These are phyloP conservation scores for Platycheirus albimanus DNA, from an alignment of 2,888 invertebrate genomes.

Conservation along the genomic window DNA sequence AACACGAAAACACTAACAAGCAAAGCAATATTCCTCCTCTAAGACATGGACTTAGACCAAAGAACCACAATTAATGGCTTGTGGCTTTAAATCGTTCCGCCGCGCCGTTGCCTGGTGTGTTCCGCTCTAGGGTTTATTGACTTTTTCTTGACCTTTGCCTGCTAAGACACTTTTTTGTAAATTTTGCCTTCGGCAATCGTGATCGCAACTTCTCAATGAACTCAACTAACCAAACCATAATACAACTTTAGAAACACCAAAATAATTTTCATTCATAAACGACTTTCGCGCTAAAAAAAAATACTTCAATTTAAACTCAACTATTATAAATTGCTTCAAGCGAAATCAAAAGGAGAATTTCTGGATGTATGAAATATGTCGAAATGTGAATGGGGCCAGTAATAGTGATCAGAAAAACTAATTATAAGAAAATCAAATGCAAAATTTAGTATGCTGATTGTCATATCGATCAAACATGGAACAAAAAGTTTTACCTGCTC, in stretches of 20 bases:
- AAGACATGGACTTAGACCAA: too few relatives aligned
- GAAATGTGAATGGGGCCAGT: too few relatives aligned
- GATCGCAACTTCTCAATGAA: conserved; percentile 61
- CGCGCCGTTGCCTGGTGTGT: conserved; percentile 7
- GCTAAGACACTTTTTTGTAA: conserved; percentile 12
- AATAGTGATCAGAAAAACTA: too few relatives aligned
- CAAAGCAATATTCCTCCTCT: too few relatives aligned
- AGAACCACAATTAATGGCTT: too few relatives aligned
- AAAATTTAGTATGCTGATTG: too few relatives aligned
- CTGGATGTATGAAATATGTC: too few relatives aligned
- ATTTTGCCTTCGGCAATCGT: conserved; percentile 46
- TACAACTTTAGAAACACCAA: conserved; percentile 30
- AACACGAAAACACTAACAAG: background rate
- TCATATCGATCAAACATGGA: too few relatives aligned
- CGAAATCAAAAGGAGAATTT: conserved; percentile 23
- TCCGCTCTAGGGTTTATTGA: conserved; percentile 60
- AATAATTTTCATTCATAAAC: conserved; percentile 64
- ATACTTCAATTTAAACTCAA: conserved; percentile 23
- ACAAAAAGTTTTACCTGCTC: too few relatives aligned
- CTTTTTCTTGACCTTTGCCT: conserved; percentile 46
- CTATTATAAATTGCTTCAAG: conserved; percentile 30
- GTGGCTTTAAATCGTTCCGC: conserved; percentile 40
- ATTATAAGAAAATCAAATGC: too few relatives aligned
- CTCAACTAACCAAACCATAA: background rate
- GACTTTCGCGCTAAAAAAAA: conserved; percentile 25